Evolutionary conservation across 92 coral and sea anemone genomes (phyloP).

Genomic region (Pocillopora meandrina): DNA sequence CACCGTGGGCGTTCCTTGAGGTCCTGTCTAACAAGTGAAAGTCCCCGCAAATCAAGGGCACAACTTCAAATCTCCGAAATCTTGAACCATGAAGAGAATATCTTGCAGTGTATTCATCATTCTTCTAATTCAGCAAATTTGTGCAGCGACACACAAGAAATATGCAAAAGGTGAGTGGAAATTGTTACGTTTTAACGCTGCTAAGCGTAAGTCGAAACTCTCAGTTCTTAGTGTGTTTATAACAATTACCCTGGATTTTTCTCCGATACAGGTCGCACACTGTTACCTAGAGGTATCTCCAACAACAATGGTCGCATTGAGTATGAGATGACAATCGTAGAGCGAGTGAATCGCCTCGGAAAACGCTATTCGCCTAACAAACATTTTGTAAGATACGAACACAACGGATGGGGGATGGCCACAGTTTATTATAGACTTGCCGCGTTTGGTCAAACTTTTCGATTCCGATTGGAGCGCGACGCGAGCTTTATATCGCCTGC

Average conservation of each 20-base stretch:
- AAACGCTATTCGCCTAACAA: conserved; percentile 44
- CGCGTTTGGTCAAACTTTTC: conserved; percentile 78
- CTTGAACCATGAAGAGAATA: conserved; percentile 57
- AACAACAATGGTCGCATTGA: conserved; percentile 36
- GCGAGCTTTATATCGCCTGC: conserved; percentile 76
- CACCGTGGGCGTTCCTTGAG: conserved; percentile 77
- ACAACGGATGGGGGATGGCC: conserved; percentile 52
- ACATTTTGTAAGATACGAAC: conserved; percentile 66
- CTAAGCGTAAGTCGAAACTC: neutral
- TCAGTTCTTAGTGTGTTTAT: neutral
- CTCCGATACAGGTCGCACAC: conserved; percentile 41
- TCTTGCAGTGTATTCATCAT: conserved; percentile 34
- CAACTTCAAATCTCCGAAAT: conserved; percentile 3
- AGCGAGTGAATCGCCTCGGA: conserved; percentile 63
- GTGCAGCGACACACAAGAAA: conserved; percentile 32
- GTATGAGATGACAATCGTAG: conserved; percentile 29
- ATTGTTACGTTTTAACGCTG: neutral
- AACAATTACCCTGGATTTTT: conserved; percentile 18
- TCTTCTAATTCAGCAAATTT: conserved; percentile 35
- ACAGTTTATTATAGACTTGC: conserved; percentile 79
- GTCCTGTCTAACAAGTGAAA: conserved; percentile 60
- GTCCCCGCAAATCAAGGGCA: conserved; percentile 46
- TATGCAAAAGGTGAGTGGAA: conserved; percentile 44
- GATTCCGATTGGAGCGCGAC: conserved; percentile 72
- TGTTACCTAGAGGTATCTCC: neutral